Percentiles rank a stretch among this genome's conserved stretches.
These are phyloP conservation scores for Parapsyche elsis DNA, from an alignment of 1,140 invertebrate genomes.

Conservation along the genomic window DNA sequence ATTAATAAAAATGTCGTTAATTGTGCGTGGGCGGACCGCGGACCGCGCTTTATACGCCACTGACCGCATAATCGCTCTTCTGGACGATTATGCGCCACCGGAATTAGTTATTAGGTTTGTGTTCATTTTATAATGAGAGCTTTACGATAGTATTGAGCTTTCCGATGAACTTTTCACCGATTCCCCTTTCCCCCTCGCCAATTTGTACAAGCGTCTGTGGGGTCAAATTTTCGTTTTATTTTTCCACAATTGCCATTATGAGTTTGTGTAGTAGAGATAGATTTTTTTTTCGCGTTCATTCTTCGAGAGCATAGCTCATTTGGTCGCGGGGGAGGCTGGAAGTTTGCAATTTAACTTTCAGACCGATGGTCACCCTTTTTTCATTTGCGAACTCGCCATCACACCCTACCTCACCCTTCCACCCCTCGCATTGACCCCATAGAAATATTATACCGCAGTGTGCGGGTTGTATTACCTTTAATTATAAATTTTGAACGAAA, in stretches of 20 bases:
- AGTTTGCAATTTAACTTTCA: conserved; percentile 9
- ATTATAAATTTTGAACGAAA: conserved; percentile 7
- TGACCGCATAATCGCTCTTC: neutral
- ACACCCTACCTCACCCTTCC: neutral
- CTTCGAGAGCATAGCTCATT: neutral
- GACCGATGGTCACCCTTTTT: conserved; percentile 21
- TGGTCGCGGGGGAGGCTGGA: neutral
- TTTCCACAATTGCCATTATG: too few relatives aligned
- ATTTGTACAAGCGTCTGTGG: too few relatives aligned
- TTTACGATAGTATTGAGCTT: neutral
- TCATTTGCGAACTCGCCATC: neutral
- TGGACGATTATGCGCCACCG: too few relatives aligned
- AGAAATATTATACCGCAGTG: conserved; percentile 1
- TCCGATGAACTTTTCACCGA: neutral
- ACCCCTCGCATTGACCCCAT: neutral
- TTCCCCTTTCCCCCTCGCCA: too few relatives aligned
- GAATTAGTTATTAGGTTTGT: too few relatives aligned
- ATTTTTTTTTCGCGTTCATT: neutral
- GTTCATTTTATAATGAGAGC: too few relatives aligned
- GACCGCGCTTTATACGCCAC: conserved; percentile 4
- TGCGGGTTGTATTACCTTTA: conserved; percentile 10
- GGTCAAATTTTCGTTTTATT: too few relatives aligned
- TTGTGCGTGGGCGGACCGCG: conserved; percentile 19
- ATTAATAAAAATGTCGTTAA: conserved; percentile 8
- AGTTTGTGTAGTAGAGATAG: neutral